Evolutionary conservation across 92 coral and sea anemone genomes (phyloP), one percentile per base, ranked within the genome.

Genomic region (Porites evermanni): DNA sequence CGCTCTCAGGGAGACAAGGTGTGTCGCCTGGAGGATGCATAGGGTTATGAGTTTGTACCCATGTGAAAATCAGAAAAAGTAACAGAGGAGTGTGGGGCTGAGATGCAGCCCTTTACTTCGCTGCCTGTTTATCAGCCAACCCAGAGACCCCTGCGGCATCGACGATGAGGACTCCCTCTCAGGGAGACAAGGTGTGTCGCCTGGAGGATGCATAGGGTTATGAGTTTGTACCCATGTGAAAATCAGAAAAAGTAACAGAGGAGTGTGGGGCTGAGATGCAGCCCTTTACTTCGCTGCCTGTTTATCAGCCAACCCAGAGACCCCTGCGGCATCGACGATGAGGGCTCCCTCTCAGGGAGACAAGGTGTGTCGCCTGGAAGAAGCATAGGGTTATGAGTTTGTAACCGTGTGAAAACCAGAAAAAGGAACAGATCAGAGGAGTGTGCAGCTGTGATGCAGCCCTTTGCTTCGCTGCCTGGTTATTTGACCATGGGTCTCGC

Each of bases 401-500:
- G 95, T 80, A 29, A 67, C 59, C 19, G 65, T 74, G 26, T 66
- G 84, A 58, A 70, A 77, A 66, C 64, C 82, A 44, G 59, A 29
- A 21, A 2, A 79, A 10, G 50, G 18, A 13, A n/a, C 86, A 12
- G 18, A 13, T 14, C 86, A 12, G 68, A 61, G 14, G 74, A 79
- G 11, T 38, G 81, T 8, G 77, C 82, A 18, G 89, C 91, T 16
- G 95, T 90, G 51, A 86, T 88, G 77, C 70, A 86, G 8, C 89
- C 95, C 7, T 86, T 88, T 88, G 94, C 98, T 1, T 58, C 86
- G 17, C 80, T 69, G 19, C 91, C 95, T 16, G 98, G 98, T 12
- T 94, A 94, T 58, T 93, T 85, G 60, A 89, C 90, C 18, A 94
- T 94, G 98, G 91, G 67, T 5, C 93, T 87, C 4, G 82, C 84